These are phyloP conservation scores for Podarcis raffonei DNA, from an alignment of 2,113 vertebrate species.

Conservation along the genomic window DNA sequence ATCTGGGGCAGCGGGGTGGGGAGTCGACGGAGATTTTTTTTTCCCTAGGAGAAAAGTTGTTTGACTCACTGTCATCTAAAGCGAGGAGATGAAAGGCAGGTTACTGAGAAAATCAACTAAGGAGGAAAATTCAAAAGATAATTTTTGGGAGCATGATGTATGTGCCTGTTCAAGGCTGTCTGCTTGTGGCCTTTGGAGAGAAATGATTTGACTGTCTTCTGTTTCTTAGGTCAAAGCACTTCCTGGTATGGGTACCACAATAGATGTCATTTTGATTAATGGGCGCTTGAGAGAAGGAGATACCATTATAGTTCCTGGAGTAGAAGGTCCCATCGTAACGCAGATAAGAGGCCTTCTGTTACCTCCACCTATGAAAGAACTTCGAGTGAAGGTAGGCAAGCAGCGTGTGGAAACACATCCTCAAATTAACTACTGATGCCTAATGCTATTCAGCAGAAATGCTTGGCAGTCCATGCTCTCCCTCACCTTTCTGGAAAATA, in stretches of 20 bases:
- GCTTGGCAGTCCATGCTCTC: neutral
- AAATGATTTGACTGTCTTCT: neutral
- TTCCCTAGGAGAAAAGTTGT: neutral
- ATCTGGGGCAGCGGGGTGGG: neutral
- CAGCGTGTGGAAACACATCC: neutral
- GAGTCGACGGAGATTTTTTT: neutral
- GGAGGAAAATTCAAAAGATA: neutral
- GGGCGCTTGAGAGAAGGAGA: conserved; percentile 90
- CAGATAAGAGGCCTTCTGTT: conserved; percentile 95
- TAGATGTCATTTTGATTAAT: conserved; percentile 97
- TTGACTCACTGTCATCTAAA: neutral
- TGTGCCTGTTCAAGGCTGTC: neutral
- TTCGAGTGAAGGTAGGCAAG: conserved; percentile 89
- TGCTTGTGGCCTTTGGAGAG: neutral
- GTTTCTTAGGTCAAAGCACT: conserved; percentile 91
- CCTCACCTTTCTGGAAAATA: neutral
- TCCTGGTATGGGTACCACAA: conserved; percentile 97
- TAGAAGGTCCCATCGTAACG: conserved; percentile 96
- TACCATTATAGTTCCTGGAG: conserved; percentile 95
- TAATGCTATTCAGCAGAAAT: neutral
- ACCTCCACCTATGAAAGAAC: conserved; percentile 95
- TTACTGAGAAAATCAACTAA: neutral
- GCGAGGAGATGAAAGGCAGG: neutral
- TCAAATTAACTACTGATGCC: neutral
- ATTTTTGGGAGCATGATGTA: neutral